Conservation (phyloP, 2,113 vertebrate genomes). For the Hiodon alosoides region DNA sequence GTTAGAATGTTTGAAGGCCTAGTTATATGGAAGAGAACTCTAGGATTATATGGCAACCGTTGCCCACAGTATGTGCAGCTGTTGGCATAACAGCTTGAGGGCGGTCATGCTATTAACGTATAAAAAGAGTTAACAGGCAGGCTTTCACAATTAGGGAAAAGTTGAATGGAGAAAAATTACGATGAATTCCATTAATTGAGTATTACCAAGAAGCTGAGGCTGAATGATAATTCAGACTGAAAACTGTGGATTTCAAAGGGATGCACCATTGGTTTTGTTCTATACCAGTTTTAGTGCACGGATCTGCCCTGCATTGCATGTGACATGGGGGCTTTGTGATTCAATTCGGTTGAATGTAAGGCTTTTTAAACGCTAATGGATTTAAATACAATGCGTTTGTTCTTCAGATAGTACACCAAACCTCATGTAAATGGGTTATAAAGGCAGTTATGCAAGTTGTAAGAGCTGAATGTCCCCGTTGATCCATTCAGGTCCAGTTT, state of each 20-base stretch:
- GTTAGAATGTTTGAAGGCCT: not conserved
- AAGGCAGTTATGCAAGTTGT: not conserved
- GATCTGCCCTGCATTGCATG: not conserved
- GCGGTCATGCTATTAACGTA: constrained; percentile 17
- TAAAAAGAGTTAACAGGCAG: not conserved
- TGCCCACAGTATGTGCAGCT: not conserved
- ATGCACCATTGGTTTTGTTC: not conserved
- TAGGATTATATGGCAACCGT: not conserved
- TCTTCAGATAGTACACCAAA: not conserved
- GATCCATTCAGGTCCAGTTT: too few species aligned
- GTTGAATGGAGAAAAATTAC: not conserved
- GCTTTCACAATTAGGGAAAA: constrained; percentile 5
- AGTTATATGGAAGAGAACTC: not conserved
- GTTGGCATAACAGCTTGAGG: constrained; percentile 19
- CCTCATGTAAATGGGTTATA: not conserved
- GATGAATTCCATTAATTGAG: not conserved
- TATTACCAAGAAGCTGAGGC: not conserved
- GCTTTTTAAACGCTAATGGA: not conserved
- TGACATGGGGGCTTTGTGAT: not conserved
- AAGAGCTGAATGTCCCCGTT: too few species aligned
- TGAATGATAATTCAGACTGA: not conserved
- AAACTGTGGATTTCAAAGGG: not conserved
- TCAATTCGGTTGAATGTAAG: too few species aligned
- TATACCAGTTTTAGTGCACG: not conserved
- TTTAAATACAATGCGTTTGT: not conserved